phyloP scores from a whole-genome alignment of 2,797 vertebrate species.

The Podarcis lilfordi region DNA sequence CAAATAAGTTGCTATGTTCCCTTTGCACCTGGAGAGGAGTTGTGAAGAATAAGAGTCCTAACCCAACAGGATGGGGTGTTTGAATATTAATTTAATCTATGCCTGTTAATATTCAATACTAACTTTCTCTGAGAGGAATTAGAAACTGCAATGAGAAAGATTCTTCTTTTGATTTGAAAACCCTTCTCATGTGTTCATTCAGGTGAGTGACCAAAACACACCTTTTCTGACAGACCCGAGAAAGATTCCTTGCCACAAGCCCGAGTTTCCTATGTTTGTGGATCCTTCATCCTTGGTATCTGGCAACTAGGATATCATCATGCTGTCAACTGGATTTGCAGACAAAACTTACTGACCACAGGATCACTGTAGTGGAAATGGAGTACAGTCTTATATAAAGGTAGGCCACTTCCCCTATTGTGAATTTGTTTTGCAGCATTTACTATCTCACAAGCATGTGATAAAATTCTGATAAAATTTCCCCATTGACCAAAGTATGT shows the following conservation, averaged over 20 bases:
- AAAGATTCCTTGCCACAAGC: neutral
- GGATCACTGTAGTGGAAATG: neutral
- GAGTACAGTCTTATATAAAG: neutral
- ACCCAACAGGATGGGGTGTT: fast-evolving
- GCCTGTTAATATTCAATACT: neutral
- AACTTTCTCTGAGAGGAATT: neutral
- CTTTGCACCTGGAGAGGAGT: neutral
- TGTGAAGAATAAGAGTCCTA: neutral
- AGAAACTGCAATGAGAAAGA: neutral
- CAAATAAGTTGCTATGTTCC: neutral
- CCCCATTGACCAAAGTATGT: neutral
- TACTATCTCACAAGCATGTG: neutral
- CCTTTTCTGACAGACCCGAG: neutral
- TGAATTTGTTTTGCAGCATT: neutral
- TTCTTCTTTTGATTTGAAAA: neutral
- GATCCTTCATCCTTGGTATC: neutral
- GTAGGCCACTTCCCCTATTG: neutral
- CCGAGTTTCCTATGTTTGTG: neutral
- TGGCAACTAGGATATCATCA: neutral
- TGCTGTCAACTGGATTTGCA: slow-evolving; percentile 6
- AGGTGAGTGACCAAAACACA: slow-evolving; percentile 15
- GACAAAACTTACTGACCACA: slow-evolving; percentile 15
- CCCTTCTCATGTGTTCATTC: slow-evolving; percentile 4
- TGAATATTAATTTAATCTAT: neutral
- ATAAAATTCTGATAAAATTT: neutral